Evolutionary conservation across 2,888 invertebrate species (phyloP), one percentile per base, ranked within the genome.

Genomic region (Acanthoscelides obtectus): DNA sequence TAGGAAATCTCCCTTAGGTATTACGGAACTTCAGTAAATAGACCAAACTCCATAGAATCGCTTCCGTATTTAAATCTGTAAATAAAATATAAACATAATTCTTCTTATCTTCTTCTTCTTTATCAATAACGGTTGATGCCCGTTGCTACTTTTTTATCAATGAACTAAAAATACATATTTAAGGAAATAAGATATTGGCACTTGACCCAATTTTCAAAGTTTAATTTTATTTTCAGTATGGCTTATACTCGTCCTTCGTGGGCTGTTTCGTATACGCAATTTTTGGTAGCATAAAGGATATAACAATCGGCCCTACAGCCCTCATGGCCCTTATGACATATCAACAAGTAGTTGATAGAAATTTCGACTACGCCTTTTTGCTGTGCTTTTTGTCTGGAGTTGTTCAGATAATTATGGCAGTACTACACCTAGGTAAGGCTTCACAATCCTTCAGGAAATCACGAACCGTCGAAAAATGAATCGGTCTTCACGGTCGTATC

Each of bases 201-300:
- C 25, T 6, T 25, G 3, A 25, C 6, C 1, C 17, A 20, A 69
- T 25, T 66, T 22, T n/a, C n/a, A n/a, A n/a, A n/a, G n/a, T n/a
- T n/a, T 25, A 63, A 22, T 22, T 70, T 70, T 22, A 73, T 72
- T 86, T 88, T 72, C 88, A 98, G 95, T 97, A 96, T 87, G 98
- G 98, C 2, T 88, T 98, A 69, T 98, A 98, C 87, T 96, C 97
- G 0, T 94, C 97, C 0, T 98, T 98, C 85, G 90, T 96, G 86
- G 97, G 97, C 0, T 96, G 97, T 81, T 94, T 98, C 84, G 90
- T 98, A 64, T 98, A 98, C 86, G 91, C 93, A 69, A 84, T 97
- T 73, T 91, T 98, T 79, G 98, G 98, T 22, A 95, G 96, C 69
- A 94, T 94, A 82, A 94, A 94, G 77, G 94, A 94, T 82, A 94